Evolutionary conservation across 2,888 invertebrate genomes (phyloP), one percentile per base, ranked within the genome.

Genomic region (Parasteatoda lunata): DNA sequence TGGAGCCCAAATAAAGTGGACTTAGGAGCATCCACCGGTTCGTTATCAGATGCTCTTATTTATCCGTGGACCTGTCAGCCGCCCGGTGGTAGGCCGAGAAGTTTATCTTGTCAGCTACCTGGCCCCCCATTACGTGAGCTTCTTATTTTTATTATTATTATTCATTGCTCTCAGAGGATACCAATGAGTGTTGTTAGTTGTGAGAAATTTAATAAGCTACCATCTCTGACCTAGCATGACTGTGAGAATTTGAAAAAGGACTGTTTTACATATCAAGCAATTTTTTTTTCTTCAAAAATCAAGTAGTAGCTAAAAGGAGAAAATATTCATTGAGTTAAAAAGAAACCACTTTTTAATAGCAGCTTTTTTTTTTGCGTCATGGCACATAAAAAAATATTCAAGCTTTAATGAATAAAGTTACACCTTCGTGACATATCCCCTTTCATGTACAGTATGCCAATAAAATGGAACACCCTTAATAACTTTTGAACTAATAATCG

Each of bases 51-150:
- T 13, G 86, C 86, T 2, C 13, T 87, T 11, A 72, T 82, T 13
- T 82, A 77, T 54, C 86, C 86, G 5, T 87, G 86, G 86, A 68
- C 82, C 3, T n/a, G 51, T 7, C 59, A 30, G 5, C 82, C 82
- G 9, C 85, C 85, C 8, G 82, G 82, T 49, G 86, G 81, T 2
- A 52, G 86, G 13, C 86, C 86, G n/a, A 77, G 86, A 72, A 87
- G 86, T 82, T 75, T 87, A 52, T 87, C 86, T n/a, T 87, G 86
- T 47, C 86, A 87, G 47, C 65, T 87, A 52, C 86, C 86, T 47
- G 86, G 86, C 8, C 86, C 86, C 15, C 86, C 86, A n/a, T 54
- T 87, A 48, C 81, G 81, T 77, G 66, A 87, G 86, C 81, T 9
- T 4, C 47, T 5, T 15, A 0, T 30, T 30, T 30, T 30, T 30